phyloP scores from a whole-genome alignment of 2,888 invertebrate genomes.

The Cheilosia pagana region DNA sequence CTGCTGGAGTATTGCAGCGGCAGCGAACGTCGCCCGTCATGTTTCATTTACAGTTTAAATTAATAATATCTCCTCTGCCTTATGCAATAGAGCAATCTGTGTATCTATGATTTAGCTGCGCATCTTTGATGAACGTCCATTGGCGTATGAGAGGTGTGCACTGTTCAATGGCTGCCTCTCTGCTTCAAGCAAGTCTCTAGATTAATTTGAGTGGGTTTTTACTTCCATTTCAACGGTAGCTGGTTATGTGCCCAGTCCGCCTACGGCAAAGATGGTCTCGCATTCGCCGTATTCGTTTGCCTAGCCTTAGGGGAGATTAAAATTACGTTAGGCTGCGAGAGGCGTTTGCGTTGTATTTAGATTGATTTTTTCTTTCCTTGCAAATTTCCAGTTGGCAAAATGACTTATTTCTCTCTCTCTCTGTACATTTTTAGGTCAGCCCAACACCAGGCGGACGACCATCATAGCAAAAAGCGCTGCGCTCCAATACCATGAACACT shows the following conservation, averaged over 20 bases:
- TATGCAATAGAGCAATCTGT: conserved; percentile 47
- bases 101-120: conserved; percentile 50
- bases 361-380: conserved; percentile 63
- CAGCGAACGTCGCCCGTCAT: conserved; percentile 63
- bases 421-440: conserved; percentile 57
- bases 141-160: conserved; percentile 12
- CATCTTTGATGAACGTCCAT: conserved; percentile 72
- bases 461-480: conserved; percentile 32
- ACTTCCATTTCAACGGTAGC: conserved; percentile 57
- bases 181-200: conserved; percentile 53
- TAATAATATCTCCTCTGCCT: conserved; percentile 71
- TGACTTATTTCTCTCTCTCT: conserved; percentile 34
- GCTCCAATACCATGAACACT: conserved; percentile 51
- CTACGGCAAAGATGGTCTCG: conserved; percentile 43
- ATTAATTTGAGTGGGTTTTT: conserved; percentile 66
- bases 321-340: conserved; percentile 59
- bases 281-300: conserved; percentile 6
- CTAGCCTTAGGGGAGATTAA: conserved; percentile 62
- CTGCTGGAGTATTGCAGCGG: conserved; percentile 10
- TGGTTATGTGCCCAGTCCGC: conserved; percentile 48
- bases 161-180: conserved; percentile 50
- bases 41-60: conserved; percentile 73
- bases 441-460: conserved; percentile 26
- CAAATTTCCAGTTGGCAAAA: conserved; percentile 18
- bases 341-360: conserved; percentile 61